Conservation (phyloP, 2,113 vertebrate species). For the Tragulus kanchil region DNA sequence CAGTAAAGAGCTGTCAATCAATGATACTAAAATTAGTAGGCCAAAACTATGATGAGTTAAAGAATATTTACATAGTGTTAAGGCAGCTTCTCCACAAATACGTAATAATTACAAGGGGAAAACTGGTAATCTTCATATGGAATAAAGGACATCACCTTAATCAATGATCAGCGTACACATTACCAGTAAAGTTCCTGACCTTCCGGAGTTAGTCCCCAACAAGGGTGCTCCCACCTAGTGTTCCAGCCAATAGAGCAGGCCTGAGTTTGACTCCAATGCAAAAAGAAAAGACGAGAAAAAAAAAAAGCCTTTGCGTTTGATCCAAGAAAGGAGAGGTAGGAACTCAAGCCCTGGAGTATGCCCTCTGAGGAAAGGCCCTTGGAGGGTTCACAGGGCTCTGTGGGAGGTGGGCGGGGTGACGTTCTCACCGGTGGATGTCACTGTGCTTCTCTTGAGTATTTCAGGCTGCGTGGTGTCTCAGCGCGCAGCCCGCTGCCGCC, state of each 20-base stretch:
- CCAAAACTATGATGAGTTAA: not conserved
- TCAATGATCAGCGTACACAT: not conserved
- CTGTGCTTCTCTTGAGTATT: not conserved
- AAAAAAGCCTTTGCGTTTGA: not conserved
- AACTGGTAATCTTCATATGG: not conserved
- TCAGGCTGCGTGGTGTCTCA: no score
- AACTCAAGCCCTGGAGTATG: not conserved
- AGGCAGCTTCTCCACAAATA: not conserved
- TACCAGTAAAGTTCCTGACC: not conserved
- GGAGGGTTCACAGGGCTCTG: fast-evolving
- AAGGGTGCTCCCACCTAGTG: not conserved
- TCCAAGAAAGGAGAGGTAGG: not conserved
- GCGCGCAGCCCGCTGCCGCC: not conserved
- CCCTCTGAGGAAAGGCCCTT: not conserved
- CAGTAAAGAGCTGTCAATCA: not conserved
- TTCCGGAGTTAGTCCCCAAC: not conserved
- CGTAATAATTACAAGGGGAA: not conserved
- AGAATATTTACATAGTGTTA: not conserved
- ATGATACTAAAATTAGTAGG: not conserved
- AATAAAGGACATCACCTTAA: not conserved
- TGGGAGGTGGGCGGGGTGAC: fast-evolving
- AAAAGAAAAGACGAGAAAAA: not conserved
- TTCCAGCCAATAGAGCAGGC: not conserved
- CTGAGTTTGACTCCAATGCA: not conserved
- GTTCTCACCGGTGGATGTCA: not conserved